Evolutionary conservation across 2,797 vertebrate species (phyloP).

Genomic region (Microctenopoma stevenorrisi): DNA sequence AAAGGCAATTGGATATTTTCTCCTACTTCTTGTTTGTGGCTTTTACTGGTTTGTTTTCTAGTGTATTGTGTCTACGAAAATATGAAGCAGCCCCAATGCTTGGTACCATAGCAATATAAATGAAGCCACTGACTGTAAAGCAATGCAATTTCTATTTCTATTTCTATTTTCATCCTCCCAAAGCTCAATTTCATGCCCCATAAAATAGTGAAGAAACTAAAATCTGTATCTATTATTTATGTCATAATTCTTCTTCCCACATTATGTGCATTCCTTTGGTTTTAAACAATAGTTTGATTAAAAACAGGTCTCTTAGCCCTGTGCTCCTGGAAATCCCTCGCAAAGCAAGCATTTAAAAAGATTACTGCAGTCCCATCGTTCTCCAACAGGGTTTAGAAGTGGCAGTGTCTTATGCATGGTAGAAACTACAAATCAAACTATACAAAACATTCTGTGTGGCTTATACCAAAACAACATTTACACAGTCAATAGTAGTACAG

Average conservation of each 20-base stretch:
- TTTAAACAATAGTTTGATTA: neutral
- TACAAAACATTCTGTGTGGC: too few relatives aligned
- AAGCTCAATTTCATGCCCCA: constrained; percentile 33
- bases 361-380: too few relatives aligned
- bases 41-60: neutral
- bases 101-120: constrained; percentile 11
- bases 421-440: too few relatives aligned
- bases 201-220: constrained; percentile 2
- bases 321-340: too few relatives aligned
- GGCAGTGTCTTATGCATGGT: too few relatives aligned
- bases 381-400: too few relatives aligned
- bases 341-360: too few relatives aligned
- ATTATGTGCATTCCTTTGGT: neutral
- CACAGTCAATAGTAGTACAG: too few relatives aligned
- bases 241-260: neutral
- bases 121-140: constrained; percentile 7
- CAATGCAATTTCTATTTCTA: constrained; percentile 6
- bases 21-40: too few relatives aligned
- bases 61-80: neutral
- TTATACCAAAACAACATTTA: too few relatives aligned
- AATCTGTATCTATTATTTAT: constrained; percentile 1
- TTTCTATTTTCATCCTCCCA: constrained; percentile 5
- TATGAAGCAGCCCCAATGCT: constrained; percentile 6
- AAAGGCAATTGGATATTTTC: too few relatives aligned
- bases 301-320: too few relatives aligned